phyloP scores from a whole-genome alignment of 2,888 invertebrate genomes.

The Ormyrus nitidulus region DNA sequence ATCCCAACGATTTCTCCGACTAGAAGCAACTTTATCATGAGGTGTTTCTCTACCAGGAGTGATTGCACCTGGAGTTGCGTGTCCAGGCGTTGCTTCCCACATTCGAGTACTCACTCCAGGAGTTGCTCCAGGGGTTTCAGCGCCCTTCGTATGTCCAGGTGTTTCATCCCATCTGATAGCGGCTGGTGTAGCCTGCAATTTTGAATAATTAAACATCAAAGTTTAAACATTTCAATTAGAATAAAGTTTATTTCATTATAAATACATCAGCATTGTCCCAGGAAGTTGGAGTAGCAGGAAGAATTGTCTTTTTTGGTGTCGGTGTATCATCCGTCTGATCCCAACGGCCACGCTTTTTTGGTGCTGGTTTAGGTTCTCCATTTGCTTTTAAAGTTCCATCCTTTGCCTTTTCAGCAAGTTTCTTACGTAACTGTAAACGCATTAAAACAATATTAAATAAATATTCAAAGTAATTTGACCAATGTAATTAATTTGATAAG shows the following conservation, averaged over 20 bases:
- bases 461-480: not conserved
- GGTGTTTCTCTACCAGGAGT: constrained; percentile 92
- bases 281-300: constrained; percentile 83
- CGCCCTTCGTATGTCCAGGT: constrained; percentile 88
- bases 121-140: constrained; percentile 94
- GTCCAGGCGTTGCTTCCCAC: constrained; percentile 98
- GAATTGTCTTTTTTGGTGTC: constrained; percentile 83
- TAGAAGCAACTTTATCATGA: constrained; percentile 83
- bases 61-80: constrained; percentile 89
- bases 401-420: constrained; percentile 94
- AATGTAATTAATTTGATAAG: constrained; percentile 15
- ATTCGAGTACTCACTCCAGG: constrained; percentile 91
- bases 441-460: constrained; percentile 21
- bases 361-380: constrained; percentile 83
- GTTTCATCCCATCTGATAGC: constrained; percentile 96
- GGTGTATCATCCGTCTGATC: constrained; percentile 94
- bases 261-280: constrained; percentile 88
- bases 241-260: not conserved
- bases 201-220: not conserved
- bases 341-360: constrained; percentile 94
- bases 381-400: constrained; percentile 92
- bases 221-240: not conserved
- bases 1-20: constrained; percentile 97
- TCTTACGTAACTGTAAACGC: constrained; percentile 84
- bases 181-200: constrained; percentile 82